Base-by-base conservation (phyloP, 2,888 invertebrate genomes). In the Loripinus fragilis region DNA sequence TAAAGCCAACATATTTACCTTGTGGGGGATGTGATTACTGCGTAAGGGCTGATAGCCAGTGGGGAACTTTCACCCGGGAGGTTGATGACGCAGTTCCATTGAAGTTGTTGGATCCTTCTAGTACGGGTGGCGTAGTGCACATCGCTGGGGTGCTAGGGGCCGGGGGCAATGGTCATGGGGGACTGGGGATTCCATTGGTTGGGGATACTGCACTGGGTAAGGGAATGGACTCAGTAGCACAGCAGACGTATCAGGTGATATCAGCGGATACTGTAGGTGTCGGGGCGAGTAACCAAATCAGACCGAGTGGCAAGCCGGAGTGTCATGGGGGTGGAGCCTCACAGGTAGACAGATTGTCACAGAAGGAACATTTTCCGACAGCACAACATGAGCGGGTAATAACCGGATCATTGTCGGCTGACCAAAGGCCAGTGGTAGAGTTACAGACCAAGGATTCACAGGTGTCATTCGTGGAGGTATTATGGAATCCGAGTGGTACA, bases 31-130 rank as follows among this genome's bases (percentile, higher is more conserved):
- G 71, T 17, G 30, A 33, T 5, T 70, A 70, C 55, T 70, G 70
- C 48, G 70, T 52, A 35, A 71, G 30, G 42, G 72, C 72, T 30
- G 65, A 72, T 33, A 60, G 65, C 45, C 72, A 72, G 30, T 72
- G 72, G 72, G 72, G 64, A 7, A 64, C 52, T 17, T 72, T 72
- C 35, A 72, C 65, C n/a, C 30, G 65, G 65, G 72, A 65, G 28
- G 72, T 72, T 60, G 72, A 72, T 35, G 72, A 72, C 35, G 65
- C 72, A 30, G 48, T 72, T 20, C 67, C 67, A 67, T 67, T 67
- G 67, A 67, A 41, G 45, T 12, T 28, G 67, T 42, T 41, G 67
- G 17, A 42, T 41, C 17, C 55, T 28, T 28, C 52, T 28, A 33
- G 60, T 33, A 20, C n/a, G 17, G 17, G 60, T 15, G 33, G 33